phyloP scores from a whole-genome alignment of 2,113 vertebrate genomes.

The Protomyctophum bolini region DNA sequence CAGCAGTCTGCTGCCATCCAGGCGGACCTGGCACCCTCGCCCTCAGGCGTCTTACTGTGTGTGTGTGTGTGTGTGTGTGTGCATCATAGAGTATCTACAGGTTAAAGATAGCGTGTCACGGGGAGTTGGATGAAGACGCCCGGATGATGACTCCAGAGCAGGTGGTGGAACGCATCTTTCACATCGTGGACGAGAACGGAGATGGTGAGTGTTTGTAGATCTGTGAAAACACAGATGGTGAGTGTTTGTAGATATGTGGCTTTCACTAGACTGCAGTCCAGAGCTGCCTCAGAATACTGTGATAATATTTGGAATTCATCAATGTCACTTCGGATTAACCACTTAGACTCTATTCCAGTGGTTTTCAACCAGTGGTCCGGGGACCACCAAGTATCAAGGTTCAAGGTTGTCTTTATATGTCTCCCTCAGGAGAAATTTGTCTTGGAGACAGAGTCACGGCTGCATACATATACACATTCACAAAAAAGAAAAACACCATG shows the following conservation, averaged over 20 bases:
- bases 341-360: no score
- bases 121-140: constrained; percentile 80
- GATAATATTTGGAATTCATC: not conserved
- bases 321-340: no score
- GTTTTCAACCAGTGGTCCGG: no score
- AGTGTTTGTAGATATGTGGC: not conserved
- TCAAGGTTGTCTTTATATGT: not conserved
- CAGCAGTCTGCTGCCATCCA: no score
- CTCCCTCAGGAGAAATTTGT: no score
- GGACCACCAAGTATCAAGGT: not conserved
- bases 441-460: no score
- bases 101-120: constrained; percentile 89
- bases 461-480: no score
- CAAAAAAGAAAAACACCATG: no score
- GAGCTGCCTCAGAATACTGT: not conserved
- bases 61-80: no score
- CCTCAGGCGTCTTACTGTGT: no score
- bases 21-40: no score
- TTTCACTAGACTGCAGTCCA: no score
- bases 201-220: constrained; percentile 80
- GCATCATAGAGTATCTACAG: constrained; percentile 88
- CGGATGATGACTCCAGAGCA: constrained; percentile 88
- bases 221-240: not conserved
- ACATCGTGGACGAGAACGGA: constrained; percentile 93
- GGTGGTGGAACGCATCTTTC: constrained; percentile 95